Evolutionary conservation across 1,140 invertebrate species (phyloP), one percentile per base, ranked within the genome.

Genomic region (Capitella teleta): DNA sequence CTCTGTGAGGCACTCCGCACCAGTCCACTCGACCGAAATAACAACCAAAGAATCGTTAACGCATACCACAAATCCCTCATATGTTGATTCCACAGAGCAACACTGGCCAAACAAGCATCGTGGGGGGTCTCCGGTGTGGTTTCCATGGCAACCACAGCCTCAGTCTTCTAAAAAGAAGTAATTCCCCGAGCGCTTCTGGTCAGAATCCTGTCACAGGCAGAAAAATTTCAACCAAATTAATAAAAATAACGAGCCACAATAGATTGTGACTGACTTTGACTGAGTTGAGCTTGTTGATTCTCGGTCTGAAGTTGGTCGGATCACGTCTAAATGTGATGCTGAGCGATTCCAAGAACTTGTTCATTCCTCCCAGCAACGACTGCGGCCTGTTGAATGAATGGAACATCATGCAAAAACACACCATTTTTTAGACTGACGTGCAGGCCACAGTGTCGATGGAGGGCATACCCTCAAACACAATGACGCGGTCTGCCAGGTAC

Each of bases 81-180:
- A n/a, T n/a, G n/a, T n/a, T n/a, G n/a, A n/a, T n/a, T n/a, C n/a
- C n/a, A n/a, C n/a, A n/a, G n/a, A n/a, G n/a, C n/a, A n/a, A n/a
- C n/a, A n/a, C n/a, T n/a, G n/a, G n/a, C n/a, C n/a, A n/a, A n/a
- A n/a, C n/a, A n/a, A n/a, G n/a, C n/a, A n/a, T n/a, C n/a, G n/a
- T n/a, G n/a, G n/a, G n/a, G n/a, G n/a, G n/a, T n/a, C n/a, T n/a
- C n/a, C n/a, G n/a, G n/a, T n/a, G n/a, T n/a, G n/a, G n/a, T n/a
- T n/a, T n/a, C n/a, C 30, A n/a, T 32, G 30, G n/a, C 30, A 10
- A 41, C 6, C 12, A 12, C 38, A 16, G 10, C n/a, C 41, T 72
- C 83, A 90, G 71, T 96, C 91, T 76, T 98, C 95, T 60, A 98
- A 75, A 80, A 98, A 98, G 81, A 98, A 98, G 74, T 89, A 98